phyloP scores from a whole-genome alignment of 2,888 invertebrate species.

The Miltochrista miniata region DNA sequence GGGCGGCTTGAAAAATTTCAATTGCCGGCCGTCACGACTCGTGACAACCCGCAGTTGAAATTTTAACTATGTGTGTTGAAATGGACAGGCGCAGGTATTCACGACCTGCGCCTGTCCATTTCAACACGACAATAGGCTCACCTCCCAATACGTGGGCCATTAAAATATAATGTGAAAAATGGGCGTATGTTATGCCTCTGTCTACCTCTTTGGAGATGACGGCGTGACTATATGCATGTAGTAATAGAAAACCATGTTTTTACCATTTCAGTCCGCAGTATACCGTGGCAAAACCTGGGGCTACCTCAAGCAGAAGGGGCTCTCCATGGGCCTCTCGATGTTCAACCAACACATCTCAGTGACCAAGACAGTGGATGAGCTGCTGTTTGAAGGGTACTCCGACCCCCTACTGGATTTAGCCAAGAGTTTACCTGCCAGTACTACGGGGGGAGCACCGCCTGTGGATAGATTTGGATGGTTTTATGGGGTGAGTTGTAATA shows the following conservation, averaged over 20 bases:
- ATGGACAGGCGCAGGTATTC: too few relatives aligned
- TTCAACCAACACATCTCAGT: conserved; percentile 83
- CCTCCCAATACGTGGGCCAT: too few relatives aligned
- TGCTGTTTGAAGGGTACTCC: conserved; percentile 91
- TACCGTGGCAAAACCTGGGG: conserved; percentile 84
- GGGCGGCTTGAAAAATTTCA: too few relatives aligned
- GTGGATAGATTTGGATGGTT: conserved; percentile 95
- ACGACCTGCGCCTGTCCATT: too few relatives aligned
- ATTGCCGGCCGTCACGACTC: too few relatives aligned
- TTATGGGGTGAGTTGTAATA: conserved; percentile 74
- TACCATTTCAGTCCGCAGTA: conserved; percentile 81
- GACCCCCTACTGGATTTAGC: conserved; percentile 89
- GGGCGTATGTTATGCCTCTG: too few relatives aligned
- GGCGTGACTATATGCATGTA: too few relatives aligned
- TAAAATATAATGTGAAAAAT: too few relatives aligned
- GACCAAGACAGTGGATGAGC: conserved; percentile 86
- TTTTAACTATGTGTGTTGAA: too few relatives aligned
- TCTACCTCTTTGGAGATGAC: too few relatives aligned
- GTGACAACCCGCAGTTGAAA: too few relatives aligned
- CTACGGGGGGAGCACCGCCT: conserved; percentile 82
- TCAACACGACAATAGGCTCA: too few relatives aligned
- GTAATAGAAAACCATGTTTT: not conserved
- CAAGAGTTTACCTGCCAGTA: conserved; percentile 81
- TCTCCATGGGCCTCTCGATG: conserved; percentile 84
- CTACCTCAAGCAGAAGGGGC: conserved; percentile 79